These are phyloP conservation scores for Brachionus manjavacas DNA, from an alignment of 1,140 invertebrate genomes.

Conservation along the genomic window DNA sequence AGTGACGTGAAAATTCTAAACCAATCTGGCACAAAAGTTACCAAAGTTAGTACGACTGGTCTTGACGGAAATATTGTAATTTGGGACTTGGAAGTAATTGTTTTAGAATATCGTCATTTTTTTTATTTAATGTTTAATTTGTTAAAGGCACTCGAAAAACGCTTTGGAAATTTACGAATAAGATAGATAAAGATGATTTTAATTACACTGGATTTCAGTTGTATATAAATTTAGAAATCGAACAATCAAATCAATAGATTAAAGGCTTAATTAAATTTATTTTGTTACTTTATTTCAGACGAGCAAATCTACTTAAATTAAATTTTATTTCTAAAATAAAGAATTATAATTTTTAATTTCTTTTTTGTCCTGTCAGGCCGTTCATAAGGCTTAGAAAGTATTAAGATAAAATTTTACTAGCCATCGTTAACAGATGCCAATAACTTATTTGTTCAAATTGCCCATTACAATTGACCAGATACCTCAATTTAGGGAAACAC, in stretches of 20 bases:
- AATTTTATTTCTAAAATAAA: slow-evolving; percentile 6
- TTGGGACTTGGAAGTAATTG: slow-evolving; percentile 16
- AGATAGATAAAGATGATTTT: neutral
- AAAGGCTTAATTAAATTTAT: neutral
- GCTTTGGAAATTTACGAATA: slow-evolving; percentile 7
- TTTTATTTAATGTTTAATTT: neutral
- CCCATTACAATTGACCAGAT: slow-evolving; percentile 26
- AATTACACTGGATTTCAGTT: neutral
- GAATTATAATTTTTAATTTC: neutral
- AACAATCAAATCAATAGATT: neutral
- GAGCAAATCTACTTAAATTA: neutral
- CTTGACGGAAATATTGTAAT: slow-evolving; percentile 25
- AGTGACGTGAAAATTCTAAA: slow-evolving; percentile 13
- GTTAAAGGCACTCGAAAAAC: slow-evolving; percentile 2
- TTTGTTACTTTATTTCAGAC: slow-evolving; percentile 28
- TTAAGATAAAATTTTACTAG: neutral
- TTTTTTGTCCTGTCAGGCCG: neutral
- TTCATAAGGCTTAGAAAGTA: neutral
- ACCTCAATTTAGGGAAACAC: slow-evolving; percentile 20
- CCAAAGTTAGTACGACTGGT: neutral
- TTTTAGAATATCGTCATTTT: neutral
- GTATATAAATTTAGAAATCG: neutral
- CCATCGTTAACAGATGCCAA: neutral
- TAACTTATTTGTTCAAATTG: slow-evolving; percentile 38
- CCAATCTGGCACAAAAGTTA: neutral